phyloP scores from a whole-genome alignment of 2,888 invertebrate genomes.

The Dasypolia templi region DNA sequence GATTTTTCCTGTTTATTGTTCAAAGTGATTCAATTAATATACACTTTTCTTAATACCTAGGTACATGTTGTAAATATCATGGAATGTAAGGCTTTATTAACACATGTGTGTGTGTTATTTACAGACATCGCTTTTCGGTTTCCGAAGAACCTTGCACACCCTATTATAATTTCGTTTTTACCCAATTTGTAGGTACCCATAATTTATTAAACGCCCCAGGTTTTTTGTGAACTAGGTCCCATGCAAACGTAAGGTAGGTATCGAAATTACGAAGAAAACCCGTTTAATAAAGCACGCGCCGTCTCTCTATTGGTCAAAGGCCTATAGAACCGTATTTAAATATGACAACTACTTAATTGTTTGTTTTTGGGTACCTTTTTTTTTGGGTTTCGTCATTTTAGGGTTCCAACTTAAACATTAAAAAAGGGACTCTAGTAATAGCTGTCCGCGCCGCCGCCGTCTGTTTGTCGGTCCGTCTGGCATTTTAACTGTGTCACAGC shows the following conservation, averaged over 20 bases:
- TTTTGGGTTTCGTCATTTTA: not conserved
- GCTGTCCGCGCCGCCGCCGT: not conserved
- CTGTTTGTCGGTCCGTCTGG: not conserved
- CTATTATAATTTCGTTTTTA: not conserved
- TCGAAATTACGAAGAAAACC: not conserved
- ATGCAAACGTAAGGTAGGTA: not conserved
- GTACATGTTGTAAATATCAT: not conserved
- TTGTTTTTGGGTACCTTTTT: too few relatives aligned
- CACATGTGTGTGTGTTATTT: not conserved
- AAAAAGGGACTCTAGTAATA: not conserved
- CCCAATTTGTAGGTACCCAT: not conserved
- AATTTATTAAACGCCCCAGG: not conserved
- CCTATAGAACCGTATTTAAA: not conserved
- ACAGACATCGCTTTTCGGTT: not conserved
- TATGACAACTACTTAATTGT: too few relatives aligned
- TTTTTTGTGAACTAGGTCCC: not conserved
- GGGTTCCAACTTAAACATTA: not conserved
- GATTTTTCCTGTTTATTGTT: constrained; percentile 24
- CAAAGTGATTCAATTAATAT: not conserved
- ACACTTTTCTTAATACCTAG: not conserved
- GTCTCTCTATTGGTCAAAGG: not conserved
- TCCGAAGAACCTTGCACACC: not conserved
- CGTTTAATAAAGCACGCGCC: not conserved
- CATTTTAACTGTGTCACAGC: not conserved
- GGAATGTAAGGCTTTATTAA: not conserved